Evolutionary conservation across 2,888 invertebrate species (phyloP), one percentile per base, ranked within the genome.

Genomic region (Ametastegia equiseti): DNA sequence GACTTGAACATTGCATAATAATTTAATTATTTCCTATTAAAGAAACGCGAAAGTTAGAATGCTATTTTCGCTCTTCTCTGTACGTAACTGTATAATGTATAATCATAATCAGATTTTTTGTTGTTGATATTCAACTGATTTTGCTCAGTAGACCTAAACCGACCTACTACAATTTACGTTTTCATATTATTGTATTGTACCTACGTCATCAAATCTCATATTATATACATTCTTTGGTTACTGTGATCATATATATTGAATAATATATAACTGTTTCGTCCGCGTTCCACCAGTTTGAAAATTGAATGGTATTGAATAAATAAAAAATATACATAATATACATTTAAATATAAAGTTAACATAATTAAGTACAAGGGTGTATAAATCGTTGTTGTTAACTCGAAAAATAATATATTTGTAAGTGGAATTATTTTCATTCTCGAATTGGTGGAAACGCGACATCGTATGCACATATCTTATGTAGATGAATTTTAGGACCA

Each of bases 401-500:
- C 30, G 15, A 5, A 30, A 60, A 60, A 67, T 67, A 67, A 67
- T 67, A 39, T 67, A 67, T 67, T 67, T 67, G 11, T 67, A 67
- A 67, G 39, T 36, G 39, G 9, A 19, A 27, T 47, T 15, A 13
- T 42, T 39, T 9, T 45, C n/a, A 30, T 27, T 36, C 36, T 54
- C 19, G 27, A 75, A 75, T 75, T 71, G 71, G 45, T 30, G 71
- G 47, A 4, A 45, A 45, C 71, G 47, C 71, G 71, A 4, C n/a
- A 45, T 47, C 30, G 47, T 71, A 36, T 71, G 47, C 69, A 71
- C 71, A 71, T 75, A 75, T 75, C 50, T 75, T 75, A 75, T 27
- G 54, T 75, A 54, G 75, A 54, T 50, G 54, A 75, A 75, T 75
- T 15, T 50, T 54, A 75, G 50, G 75, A 75, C 75, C 75, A 75